Evolutionary conservation across 2,113 vertebrate species (phyloP).

Genomic region (Misgurnus anguillicaudatus): DNA sequence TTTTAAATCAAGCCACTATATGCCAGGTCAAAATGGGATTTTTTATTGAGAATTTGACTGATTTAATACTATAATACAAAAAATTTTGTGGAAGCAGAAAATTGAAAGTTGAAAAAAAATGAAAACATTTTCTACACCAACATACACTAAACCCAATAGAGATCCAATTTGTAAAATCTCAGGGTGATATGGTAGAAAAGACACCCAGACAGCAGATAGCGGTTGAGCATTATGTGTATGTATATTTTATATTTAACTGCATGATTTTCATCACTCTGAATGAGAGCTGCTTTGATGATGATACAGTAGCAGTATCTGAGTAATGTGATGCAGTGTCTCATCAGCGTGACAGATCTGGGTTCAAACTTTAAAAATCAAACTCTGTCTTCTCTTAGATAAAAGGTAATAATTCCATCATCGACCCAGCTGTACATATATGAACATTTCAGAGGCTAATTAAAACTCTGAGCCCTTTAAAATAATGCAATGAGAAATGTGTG

Average conservation of each 20-base stretch:
- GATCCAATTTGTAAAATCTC: too few relatives aligned
- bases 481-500: too few relatives aligned
- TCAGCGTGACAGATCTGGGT: not conserved
- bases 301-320: not conserved
- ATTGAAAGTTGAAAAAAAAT: too few relatives aligned
- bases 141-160: too few relatives aligned
- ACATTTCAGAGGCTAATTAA: not conserved
- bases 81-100: too few relatives aligned
- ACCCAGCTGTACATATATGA: not conserved
- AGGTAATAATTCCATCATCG: not conserved
- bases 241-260: not conserved
- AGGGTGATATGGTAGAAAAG: not conserved
- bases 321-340: not conserved
- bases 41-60: too few relatives aligned
- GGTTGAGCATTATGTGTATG: not conserved
- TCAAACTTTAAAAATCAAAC: not conserved
- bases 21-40: too few relatives aligned
- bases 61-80: too few relatives aligned
- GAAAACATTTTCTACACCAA: too few relatives aligned
- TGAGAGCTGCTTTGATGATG: conserved; percentile 8
- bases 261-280: not conserved
- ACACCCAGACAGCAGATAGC: not conserved
- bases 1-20: too few relatives aligned
- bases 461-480: not conserved
- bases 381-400: not conserved